Base-by-base conservation (phyloP, 2,113 vertebrate genomes). In the Brienomyrus longianalis region DNA sequence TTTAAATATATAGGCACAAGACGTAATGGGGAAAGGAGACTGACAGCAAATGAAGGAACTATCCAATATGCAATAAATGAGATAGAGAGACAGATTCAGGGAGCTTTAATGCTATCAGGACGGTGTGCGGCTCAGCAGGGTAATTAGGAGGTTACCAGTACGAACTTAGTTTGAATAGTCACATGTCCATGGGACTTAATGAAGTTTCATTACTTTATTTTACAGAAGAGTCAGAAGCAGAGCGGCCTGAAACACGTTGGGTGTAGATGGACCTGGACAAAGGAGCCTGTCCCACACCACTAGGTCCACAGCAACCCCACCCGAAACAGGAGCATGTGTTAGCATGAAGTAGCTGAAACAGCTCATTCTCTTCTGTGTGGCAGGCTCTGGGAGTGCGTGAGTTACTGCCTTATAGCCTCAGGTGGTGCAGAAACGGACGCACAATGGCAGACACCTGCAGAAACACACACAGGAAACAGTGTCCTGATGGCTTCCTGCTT, bases 391-490 rank as follows among this genome's bases (percentile, higher is more conserved):
- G 86, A 83, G 90, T 92, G 92, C 90, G 89, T 91, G 77, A 92
- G 21, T 88, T 31, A 43, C 88, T 27, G 89, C 89, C 88, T 93
- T 19, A 88, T 92, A 89, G 92, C 93, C 92, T 84, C 47, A 19
- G 93, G 93, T 92, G 83, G 90, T 86, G 92, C 89, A 93, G 92
- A 92, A 94, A 88, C 89, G 91, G 87, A 90, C 31, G 11, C 56
- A 62, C 87, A 89, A 31, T 88, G 62, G 54, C 89, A 90, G 86
- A 88, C 96, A 96, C 95, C 95, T 96, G 95, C 93, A 95, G 95
- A 96, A 96, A 95, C 93, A 95, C 92, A 94, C 94, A 94, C 89
- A 94, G 94, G 95, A 95, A 95, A 94, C 92, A 90, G 91, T 92
- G 91, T 92, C 90, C 93, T 94, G 92, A 96, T 93, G 92, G 93